Evolutionary conservation across 1,140 invertebrate genomes (phyloP).

Genomic region (Yoshiicerus persimilis): DNA sequence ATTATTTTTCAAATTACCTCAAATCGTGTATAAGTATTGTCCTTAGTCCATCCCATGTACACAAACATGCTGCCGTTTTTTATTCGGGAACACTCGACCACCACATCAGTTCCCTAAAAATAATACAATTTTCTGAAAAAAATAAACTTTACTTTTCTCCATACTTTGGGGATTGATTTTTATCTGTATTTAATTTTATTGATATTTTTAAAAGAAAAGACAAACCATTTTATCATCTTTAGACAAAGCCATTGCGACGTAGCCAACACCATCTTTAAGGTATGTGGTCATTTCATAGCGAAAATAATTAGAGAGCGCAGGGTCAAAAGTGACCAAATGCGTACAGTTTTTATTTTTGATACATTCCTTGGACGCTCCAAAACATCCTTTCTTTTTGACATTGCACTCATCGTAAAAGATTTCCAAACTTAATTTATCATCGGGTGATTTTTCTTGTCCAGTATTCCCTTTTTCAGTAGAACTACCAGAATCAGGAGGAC

Average conservation of each 20-base stretch:
- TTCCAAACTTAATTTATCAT: neutral
- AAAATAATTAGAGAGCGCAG: neutral
- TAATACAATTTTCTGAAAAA: neutral
- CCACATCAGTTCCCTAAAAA: neutral
- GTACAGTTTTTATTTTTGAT: neutral
- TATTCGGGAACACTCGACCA: neutral
- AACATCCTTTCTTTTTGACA: neutral
- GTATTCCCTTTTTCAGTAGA: neutral
- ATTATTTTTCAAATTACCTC: neutral
- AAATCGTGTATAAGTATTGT: neutral
- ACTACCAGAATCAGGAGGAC: neutral
- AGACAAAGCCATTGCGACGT: constrained; percentile 5
- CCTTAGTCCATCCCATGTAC: neutral
- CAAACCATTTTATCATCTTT: constrained; percentile 6
- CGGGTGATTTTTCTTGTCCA: neutral
- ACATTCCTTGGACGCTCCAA: neutral
- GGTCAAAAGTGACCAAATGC: neutral
- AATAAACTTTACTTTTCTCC: too few species aligned
- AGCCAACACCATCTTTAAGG: neutral
- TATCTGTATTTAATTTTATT: too few species aligned
- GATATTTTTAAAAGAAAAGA: neutral
- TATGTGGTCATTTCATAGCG: neutral
- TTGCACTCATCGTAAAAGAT: neutral
- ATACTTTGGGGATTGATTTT: too few species aligned
- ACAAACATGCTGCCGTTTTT: neutral